Evolutionary conservation across 2,888 invertebrate genomes (phyloP).

Genomic region (Philhelius pedissequus): DNA sequence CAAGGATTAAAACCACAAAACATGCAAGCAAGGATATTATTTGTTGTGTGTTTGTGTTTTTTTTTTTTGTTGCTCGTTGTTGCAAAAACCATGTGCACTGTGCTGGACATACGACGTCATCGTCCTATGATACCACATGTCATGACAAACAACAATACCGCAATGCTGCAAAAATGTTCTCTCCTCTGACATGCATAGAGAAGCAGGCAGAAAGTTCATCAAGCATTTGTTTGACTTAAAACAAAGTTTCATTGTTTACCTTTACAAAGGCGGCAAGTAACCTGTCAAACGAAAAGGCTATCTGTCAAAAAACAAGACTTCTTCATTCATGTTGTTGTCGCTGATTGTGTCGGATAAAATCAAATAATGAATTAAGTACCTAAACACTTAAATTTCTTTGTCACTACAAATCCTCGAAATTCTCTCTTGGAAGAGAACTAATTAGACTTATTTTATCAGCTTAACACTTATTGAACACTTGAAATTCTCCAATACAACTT

Average conservation of each 20-base stretch:
- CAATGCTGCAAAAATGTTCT: constrained; percentile 6
- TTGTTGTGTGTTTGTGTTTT: not conserved
- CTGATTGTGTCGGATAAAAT: constrained; percentile 13
- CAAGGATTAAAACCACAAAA: constrained; percentile 51
- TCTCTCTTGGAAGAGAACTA: not conserved
- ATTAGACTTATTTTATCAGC: not conserved
- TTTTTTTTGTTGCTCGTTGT: no score
- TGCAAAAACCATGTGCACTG: constrained; percentile 10
- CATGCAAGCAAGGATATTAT: constrained; percentile 36
- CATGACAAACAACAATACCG: constrained; percentile 45
- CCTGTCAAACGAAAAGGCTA: not conserved
- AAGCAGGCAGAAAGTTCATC: constrained; percentile 47
- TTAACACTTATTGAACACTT: not conserved
- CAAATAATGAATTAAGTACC: not conserved
- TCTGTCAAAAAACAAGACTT: not conserved
- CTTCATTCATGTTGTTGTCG: not conserved
- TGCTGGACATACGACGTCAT: constrained; percentile 22
- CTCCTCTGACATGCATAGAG: constrained; percentile 1
- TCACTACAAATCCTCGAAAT: not conserved
- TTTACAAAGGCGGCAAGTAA: not conserved
- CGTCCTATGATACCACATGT: constrained; percentile 43
- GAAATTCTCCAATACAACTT: not conserved
- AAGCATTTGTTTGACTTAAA: constrained; percentile 12
- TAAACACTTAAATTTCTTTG: not conserved
- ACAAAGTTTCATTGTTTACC: not conserved